phyloP scores from a whole-genome alignment of 2,113 vertebrate genomes.

The Sturnira hondurensis region DNA sequence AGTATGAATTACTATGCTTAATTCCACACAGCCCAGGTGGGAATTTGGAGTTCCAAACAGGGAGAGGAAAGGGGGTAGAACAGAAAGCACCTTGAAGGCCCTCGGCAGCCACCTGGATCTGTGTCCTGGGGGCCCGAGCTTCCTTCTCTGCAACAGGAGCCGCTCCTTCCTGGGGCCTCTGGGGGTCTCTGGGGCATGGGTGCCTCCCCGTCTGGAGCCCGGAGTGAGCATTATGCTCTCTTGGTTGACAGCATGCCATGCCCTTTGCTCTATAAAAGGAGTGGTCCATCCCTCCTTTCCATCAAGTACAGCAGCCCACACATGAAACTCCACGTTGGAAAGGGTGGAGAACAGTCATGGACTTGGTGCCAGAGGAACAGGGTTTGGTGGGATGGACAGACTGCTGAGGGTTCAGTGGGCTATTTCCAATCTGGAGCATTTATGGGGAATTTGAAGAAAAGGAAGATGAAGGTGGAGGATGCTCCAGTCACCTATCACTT shows the following conservation, averaged over 20 bases:
- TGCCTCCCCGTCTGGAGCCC: rapidly evolving
- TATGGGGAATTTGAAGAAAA: neutral
- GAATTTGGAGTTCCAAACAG: neutral
- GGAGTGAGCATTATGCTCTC: neutral
- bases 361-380: neutral
- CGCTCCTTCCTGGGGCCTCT: neutral
- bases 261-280: neutral
- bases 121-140: neutral
- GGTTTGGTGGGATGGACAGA: too few species aligned
- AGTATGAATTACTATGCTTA: neutral
- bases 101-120: neutral
- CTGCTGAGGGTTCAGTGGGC: neutral
- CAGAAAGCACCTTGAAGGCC: neutral
- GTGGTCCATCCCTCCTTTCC: neutral
- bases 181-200: neutral
- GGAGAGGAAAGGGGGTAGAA: neutral
- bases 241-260: rapidly evolving
- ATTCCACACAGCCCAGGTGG: neutral
- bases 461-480: neutral
- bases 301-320: neutral
- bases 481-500: neutral
- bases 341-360: neutral
- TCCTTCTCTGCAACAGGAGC: neutral
- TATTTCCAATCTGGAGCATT: neutral
- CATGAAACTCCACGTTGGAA: neutral